Evolutionary conservation across 2,113 vertebrate species (phyloP).

Genomic region (Forbesichthys papilliferus): DNA sequence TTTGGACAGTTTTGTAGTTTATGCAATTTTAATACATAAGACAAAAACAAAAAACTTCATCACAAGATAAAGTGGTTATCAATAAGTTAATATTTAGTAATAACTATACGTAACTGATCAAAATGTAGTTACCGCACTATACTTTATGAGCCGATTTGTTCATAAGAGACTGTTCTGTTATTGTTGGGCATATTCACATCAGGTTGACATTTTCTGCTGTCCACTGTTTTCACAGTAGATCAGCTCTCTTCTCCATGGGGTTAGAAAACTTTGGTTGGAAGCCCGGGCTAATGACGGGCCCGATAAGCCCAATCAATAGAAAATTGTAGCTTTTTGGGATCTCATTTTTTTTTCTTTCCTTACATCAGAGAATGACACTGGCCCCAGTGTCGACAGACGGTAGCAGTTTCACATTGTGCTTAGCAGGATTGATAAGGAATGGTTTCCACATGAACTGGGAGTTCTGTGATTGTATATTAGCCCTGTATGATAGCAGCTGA

Average conservation of each 20-base stretch:
- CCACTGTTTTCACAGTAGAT: not conserved
- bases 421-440: slow-evolving; percentile 69
- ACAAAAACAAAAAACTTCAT: too few relatives aligned
- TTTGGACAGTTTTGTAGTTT: too few relatives aligned
- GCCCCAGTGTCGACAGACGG: slow-evolving; percentile 55
- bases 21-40: too few relatives aligned
- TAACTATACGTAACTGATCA: too few relatives aligned
- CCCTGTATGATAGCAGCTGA: not conserved
- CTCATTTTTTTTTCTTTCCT: slow-evolving; percentile 43
- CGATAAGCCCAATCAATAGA: slow-evolving; percentile 2
- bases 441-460: slow-evolving; percentile 70
- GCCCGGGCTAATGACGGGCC: slow-evolving; percentile 50
- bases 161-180: slow-evolving; percentile 1
- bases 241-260: slow-evolving; percentile 12
- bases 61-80: too few relatives aligned
- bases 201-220: not conserved
- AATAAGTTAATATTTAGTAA: too few relatives aligned
- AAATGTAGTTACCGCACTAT: too few relatives aligned
- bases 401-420: slow-evolving; percentile 64
- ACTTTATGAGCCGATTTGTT: slow-evolving; percentile 21
- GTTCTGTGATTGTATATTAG: slow-evolving; percentile 31
- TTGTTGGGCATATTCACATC: slow-evolving; percentile 21
- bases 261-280: slow-evolving; percentile 35
- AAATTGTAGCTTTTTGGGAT: slow-evolving; percentile 56
- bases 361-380: slow-evolving; percentile 26